Evolutionary conservation across 2,113 vertebrate species (phyloP).

Genomic region (Protobothrops mucrosquamatus): DNA sequence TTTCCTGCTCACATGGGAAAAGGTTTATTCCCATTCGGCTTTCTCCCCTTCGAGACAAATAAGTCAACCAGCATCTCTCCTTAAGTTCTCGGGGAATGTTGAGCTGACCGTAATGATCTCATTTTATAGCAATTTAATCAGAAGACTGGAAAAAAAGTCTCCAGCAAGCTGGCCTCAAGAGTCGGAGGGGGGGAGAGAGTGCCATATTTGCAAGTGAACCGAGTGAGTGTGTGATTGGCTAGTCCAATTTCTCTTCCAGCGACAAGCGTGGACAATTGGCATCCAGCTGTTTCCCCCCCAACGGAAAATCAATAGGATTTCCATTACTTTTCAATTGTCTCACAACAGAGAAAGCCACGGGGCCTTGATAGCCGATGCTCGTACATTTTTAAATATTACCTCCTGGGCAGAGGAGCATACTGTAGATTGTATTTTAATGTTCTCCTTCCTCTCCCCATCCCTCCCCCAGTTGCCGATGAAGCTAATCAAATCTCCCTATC

Average conservation of each 20-base stretch:
- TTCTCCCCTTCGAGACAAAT: not conserved
- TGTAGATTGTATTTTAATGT: slow-evolving; percentile 39
- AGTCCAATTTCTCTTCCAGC: slow-evolving; percentile 52
- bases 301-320: slow-evolving; percentile 67
- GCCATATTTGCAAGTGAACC: slow-evolving; percentile 35
- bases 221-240: slow-evolving; percentile 52
- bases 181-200: not conserved
- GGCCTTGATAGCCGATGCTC: slow-evolving; percentile 27
- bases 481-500: slow-evolving; percentile 56
- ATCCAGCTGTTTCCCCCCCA: slow-evolving; percentile 56
- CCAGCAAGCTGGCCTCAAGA: slow-evolving; percentile 23
- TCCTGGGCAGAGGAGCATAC: slow-evolving; percentile 43
- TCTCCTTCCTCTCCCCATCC: slow-evolving; percentile 24
- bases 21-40: not conserved
- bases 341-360: slow-evolving; percentile 51
- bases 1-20: not conserved
- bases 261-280: slow-evolving; percentile 64
- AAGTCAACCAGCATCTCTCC: not conserved
- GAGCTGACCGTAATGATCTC: slow-evolving; percentile 31
- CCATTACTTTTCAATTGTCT: slow-evolving; percentile 66
- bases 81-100: slow-evolving; percentile 23
- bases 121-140: slow-evolving; percentile 46
- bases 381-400: slow-evolving; percentile 53
- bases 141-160: slow-evolving; percentile 38
- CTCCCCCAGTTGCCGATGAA: slow-evolving; percentile 42